These are phyloP conservation scores for Perca schrenkii DNA, from an alignment of 2,113 vertebrate species.

Conservation along the genomic window DNA sequence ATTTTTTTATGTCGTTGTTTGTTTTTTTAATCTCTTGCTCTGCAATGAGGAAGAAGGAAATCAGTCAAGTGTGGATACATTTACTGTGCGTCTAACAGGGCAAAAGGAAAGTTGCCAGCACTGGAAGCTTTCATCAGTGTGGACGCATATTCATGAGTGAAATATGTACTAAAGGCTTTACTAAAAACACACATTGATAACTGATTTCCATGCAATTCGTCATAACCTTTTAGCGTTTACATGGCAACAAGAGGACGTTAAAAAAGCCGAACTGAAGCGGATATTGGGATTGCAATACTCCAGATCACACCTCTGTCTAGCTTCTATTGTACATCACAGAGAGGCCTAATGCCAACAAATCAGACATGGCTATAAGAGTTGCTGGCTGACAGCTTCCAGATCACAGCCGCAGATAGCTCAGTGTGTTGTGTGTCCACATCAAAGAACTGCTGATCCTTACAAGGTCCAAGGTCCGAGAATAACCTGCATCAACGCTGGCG, in stretches of 20 bases:
- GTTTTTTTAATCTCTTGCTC: not conserved
- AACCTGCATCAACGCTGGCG: conserved; percentile 33
- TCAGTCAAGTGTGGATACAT: conserved; percentile 7
- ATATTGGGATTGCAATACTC: not conserved
- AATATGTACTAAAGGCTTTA: not conserved
- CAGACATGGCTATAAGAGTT: conserved; percentile 15
- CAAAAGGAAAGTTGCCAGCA: conserved; percentile 2
- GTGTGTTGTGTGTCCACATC: conserved; percentile 47
- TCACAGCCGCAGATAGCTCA: conserved; percentile 51
- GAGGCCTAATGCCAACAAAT: not conserved
- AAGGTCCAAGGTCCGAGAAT: conserved; percentile 43
- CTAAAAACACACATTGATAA: not conserved
- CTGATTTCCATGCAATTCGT: not conserved
- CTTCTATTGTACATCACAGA: not conserved
- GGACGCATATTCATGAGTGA: not conserved
- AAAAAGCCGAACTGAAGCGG: not conserved
- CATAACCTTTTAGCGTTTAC: not conserved
- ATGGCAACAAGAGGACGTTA: not conserved
- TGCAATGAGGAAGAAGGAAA: not conserved
- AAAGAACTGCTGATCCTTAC: conserved; percentile 53
- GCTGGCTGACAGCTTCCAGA: conserved; percentile 40
- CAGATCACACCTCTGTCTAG: not conserved
- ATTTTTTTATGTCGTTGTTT: not conserved
- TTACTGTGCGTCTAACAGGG: not conserved
- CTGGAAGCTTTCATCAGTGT: conserved; percentile 4